phyloP scores from a whole-genome alignment of 2,888 invertebrate genomes.

The Phorcus lineatus region DNA sequence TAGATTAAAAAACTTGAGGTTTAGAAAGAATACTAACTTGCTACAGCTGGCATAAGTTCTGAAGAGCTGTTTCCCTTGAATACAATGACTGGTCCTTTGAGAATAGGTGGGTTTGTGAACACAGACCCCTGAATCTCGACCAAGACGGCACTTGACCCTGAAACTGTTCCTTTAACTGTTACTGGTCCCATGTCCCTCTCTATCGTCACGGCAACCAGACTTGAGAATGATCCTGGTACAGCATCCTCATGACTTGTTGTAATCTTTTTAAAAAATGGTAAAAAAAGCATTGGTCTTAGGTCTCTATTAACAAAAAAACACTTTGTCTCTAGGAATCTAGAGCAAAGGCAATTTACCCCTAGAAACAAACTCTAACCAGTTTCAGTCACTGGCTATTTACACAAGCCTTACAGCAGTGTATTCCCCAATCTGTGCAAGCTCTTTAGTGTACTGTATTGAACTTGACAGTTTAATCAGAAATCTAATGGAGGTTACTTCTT shows the following conservation, averaged over 20 bases:
- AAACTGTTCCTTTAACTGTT: slow-evolving; percentile 52
- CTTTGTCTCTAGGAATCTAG: no score
- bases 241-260: slow-evolving; percentile 40
- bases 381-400: no score
- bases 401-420: no score
- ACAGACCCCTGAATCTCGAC: slow-evolving; percentile 48
- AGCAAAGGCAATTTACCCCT: no score
- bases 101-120: slow-evolving; percentile 53
- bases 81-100: slow-evolving; percentile 49
- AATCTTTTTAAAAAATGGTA: slow-evolving; percentile 36
- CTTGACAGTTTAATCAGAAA: no score
- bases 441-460: no score
- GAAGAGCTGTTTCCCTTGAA: slow-evolving; percentile 50
- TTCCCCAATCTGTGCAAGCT: no score
- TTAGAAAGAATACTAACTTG: slow-evolving; percentile 46
- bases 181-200: slow-evolving; percentile 38
- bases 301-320: not conserved
- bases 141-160: slow-evolving; percentile 53
- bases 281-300: not conserved
- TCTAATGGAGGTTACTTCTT: no score
- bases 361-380: no score
- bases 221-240: slow-evolving; percentile 33
- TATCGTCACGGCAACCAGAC: slow-evolving; percentile 46
- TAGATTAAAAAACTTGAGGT: no score
- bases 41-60: slow-evolving; percentile 49